Evolutionary conservation across 2,888 invertebrate species (phyloP).

Genomic region (Nephrotoma appendiculata): DNA sequence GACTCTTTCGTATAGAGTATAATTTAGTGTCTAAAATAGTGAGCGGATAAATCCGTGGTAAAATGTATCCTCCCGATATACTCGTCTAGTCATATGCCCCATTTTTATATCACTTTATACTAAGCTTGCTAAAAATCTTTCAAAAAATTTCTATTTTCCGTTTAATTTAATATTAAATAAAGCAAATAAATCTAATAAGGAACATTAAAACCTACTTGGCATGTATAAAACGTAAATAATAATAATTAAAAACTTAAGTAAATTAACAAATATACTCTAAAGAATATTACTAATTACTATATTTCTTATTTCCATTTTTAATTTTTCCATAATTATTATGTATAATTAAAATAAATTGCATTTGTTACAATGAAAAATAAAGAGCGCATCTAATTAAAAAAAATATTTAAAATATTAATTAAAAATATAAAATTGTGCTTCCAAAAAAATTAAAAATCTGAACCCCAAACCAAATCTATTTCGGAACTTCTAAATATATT

Average conservation of each 20-base stretch:
- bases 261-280: not conserved
- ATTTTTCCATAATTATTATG: not conserved
- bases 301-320: not conserved
- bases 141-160: not conserved
- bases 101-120: not conserved
- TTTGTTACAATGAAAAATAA: not conserved
- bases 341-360: not conserved
- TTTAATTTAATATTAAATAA: not conserved
- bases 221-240: not conserved
- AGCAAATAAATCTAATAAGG: not conserved
- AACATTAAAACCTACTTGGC: not conserved
- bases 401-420: not conserved
- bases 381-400: not conserved
- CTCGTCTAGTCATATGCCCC: not conserved
- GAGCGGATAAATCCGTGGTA: not conserved
- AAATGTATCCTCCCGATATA: not conserved
- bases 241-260: not conserved
- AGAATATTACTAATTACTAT: not conserved
- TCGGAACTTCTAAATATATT: not conserved
- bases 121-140: not conserved
- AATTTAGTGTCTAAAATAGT: not conserved
- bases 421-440: not conserved
- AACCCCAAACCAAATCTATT: not conserved
- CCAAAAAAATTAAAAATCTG: not conserved
- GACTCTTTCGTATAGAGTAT: not conserved